Conservation (phyloP, 2,113 vertebrate species). For the Anguilla japonica region DNA sequence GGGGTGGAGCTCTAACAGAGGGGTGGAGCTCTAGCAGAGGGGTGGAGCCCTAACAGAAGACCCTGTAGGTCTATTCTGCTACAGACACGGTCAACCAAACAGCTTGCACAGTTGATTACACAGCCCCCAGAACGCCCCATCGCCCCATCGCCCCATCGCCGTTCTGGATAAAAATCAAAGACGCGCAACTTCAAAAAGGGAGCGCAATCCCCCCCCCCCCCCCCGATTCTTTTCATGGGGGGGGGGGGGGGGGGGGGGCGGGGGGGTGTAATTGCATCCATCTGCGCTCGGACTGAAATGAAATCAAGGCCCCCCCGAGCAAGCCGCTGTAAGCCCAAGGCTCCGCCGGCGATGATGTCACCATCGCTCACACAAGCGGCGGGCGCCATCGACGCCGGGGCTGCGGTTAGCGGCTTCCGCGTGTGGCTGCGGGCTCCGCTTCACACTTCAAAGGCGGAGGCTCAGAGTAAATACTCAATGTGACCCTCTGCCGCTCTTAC, state of each 20-base stretch:
- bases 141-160: background rate
- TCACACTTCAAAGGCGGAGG: background rate
- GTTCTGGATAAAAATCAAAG: background rate
- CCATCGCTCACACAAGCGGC: background rate
- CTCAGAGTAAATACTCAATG: background rate
- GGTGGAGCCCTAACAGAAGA: too few relatives aligned
- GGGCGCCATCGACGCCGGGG: background rate
- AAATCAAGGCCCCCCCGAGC: background rate
- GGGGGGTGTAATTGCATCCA: background rate
- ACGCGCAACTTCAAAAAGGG: background rate
- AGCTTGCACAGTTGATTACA: background rate
- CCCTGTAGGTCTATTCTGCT: background rate
- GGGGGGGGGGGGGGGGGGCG: background rate
- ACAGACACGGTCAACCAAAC: background rate
- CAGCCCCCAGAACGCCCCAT: too few relatives aligned
- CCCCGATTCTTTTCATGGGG: background rate
- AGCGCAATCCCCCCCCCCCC: background rate
- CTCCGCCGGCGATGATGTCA: background rate
- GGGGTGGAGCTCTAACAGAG: too few relatives aligned
- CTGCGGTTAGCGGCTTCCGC: background rate
- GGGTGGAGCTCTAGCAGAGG: too few relatives aligned
- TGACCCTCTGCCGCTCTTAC: background rate
- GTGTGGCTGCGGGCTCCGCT: background rate
- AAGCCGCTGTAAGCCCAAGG: background rate
- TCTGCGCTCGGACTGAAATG: background rate